Conservation (phyloP, 2,888 invertebrate genomes). For the Synanthedon vespiformis region DNA sequence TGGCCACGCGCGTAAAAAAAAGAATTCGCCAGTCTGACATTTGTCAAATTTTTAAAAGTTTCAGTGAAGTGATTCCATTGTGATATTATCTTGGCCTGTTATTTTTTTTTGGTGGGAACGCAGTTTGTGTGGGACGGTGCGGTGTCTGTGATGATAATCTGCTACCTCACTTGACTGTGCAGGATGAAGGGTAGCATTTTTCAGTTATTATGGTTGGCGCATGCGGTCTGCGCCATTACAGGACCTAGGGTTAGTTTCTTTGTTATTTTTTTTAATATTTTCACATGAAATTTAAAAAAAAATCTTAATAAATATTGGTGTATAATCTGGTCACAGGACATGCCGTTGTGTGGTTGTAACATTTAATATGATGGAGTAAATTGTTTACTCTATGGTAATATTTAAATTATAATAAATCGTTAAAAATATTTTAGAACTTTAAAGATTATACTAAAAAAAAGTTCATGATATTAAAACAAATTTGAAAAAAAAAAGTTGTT, state of each 20-base stretch:
- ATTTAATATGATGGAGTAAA: too few relatives aligned
- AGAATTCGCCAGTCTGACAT: conserved; percentile 10
- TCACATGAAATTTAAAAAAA: too few relatives aligned
- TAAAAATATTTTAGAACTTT: too few relatives aligned
- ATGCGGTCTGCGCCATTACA: conserved; percentile 60
- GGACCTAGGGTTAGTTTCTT: conserved; percentile 53
- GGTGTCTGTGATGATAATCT: conserved; percentile 62
- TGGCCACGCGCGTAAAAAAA: conserved; percentile 23
- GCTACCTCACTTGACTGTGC: conserved; percentile 53
- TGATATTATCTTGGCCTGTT: conserved; percentile 8
- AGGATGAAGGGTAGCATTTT: conserved; percentile 59
- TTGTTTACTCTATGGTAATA: too few relatives aligned
- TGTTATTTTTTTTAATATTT: conserved; percentile 1
- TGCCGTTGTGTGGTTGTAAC: too few relatives aligned
- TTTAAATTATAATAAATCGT: too few relatives aligned
- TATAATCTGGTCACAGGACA: too few relatives aligned
- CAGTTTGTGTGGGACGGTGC: conserved; percentile 26
- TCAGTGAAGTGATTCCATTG: conserved; percentile 3
- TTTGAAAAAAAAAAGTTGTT: too few relatives aligned
- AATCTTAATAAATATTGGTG: too few relatives aligned
- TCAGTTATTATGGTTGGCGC: conserved; percentile 57
- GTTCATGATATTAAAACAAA: too few relatives aligned
- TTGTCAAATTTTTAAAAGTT: conserved; percentile 5
- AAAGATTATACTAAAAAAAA: too few relatives aligned
- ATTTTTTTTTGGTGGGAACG: conserved; percentile 21